Evolutionary conservation across 2,113 vertebrate genomes (phyloP).

Genomic region (cat (Felis catus)): F.catus_Fca126_mat1.0 CM031419.1:1736001-1736500

Average conservation of each 20-base stretch:
- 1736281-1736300: background rate
- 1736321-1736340: rapidly evolving
- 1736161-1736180: background rate
- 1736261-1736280: rapidly evolving
- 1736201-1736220: background rate
- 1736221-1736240: background rate
- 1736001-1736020: slow-evolving; percentile 88
- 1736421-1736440: background rate
- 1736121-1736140: background rate
- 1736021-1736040: slow-evolving; percentile 80
- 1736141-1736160: background rate
- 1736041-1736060: slow-evolving; percentile 72
- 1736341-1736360: rapidly evolving
- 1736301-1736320: background rate
- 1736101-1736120: slow-evolving; percentile 76
- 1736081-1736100: slow-evolving; percentile 65
- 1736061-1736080: slow-evolving; percentile 82
- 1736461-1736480: background rate
- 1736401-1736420: too few species aligned
- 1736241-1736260: rapidly evolving
- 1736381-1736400: rapidly evolving
- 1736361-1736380: rapidly evolving
- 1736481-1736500: background rate
- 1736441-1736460: rapidly evolving
- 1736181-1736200: background rate